Conservation (phyloP, 2,888 invertebrate species). For the Blastobasis lacticolella region DNA sequence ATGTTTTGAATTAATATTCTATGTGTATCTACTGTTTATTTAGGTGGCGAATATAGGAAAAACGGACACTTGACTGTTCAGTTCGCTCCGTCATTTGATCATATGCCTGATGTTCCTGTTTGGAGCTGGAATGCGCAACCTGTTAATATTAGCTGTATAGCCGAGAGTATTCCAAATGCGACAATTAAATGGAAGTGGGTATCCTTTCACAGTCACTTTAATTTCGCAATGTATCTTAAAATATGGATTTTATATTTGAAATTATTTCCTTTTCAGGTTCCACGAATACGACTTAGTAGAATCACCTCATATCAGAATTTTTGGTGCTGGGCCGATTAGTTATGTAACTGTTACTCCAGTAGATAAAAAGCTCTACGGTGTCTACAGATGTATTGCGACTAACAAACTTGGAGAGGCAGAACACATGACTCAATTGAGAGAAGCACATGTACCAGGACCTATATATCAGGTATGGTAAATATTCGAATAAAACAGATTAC, state of each 20-base stretch:
- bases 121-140: slow-evolving; percentile 89
- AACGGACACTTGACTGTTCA: slow-evolving; percentile 90
- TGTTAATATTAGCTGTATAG: slow-evolving; percentile 89
- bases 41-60: slow-evolving; percentile 80
- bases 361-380: slow-evolving; percentile 78
- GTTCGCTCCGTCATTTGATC: slow-evolving; percentile 86
- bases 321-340: slow-evolving; percentile 81
- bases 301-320: slow-evolving; percentile 74
- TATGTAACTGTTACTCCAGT: slow-evolving; percentile 80
- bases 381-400: slow-evolving; percentile 87
- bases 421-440: slow-evolving; percentile 80
- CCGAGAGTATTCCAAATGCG: slow-evolving; percentile 93
- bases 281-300: slow-evolving; percentile 72
- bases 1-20: neutral
- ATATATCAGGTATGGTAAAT: slow-evolving; percentile 63
- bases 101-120: slow-evolving; percentile 79
- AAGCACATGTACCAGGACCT: slow-evolving; percentile 81
- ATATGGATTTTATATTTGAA: slow-evolving; percentile 1
- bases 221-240: neutral
- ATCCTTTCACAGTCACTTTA: slow-evolving; percentile 11
- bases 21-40: neutral
- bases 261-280: slow-evolving; percentile 32
- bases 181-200: slow-evolving; percentile 88
- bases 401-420: slow-evolving; percentile 82
- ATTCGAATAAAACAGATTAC: neutral